phyloP scores from a whole-genome alignment of 2,888 invertebrate species.

The Tuberolachnus salignus region DNA sequence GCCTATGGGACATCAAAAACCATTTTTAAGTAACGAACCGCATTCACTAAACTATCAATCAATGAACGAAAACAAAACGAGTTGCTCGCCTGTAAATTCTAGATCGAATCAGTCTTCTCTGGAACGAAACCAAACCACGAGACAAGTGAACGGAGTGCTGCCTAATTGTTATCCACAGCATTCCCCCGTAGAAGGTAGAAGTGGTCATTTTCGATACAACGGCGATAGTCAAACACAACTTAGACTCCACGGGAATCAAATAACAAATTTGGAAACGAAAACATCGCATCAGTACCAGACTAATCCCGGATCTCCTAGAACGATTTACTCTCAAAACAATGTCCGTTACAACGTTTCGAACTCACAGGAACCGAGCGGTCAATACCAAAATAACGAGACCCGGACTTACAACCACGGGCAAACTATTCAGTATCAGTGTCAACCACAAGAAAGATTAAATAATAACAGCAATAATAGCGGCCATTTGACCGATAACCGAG shows the following conservation, averaged over 20 bases:
- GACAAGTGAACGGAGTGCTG: neutral
- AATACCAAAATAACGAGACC: conserved; percentile 42
- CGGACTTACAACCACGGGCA: conserved; percentile 19
- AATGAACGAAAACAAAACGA: conserved; percentile 11
- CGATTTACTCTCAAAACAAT: conserved; percentile 10
- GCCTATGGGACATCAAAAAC: conserved; percentile 40
- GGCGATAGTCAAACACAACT: conserved; percentile 33
- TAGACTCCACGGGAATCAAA: conserved; percentile 28
- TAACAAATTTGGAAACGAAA: conserved; percentile 17
- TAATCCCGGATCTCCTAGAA: conserved; percentile 17
- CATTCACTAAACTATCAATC: conserved; percentile 42
- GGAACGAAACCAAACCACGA: conserved; percentile 35
- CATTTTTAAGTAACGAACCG: conserved; percentile 16
- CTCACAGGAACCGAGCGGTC: neutral
- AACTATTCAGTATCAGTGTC: conserved; percentile 23
- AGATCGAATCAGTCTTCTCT: conserved; percentile 52
- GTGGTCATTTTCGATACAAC: conserved; percentile 38
- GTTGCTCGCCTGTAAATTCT: conserved; percentile 35
- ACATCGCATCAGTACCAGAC: conserved; percentile 21
- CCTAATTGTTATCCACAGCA: conserved; percentile 34
- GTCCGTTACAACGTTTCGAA: conserved; percentile 15
- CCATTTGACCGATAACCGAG: conserved; percentile 17
- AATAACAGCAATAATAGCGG: neutral
- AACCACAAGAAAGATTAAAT: conserved; percentile 29
- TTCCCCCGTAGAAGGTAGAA: conserved; percentile 39